phyloP scores from a whole-genome alignment of 2,113 vertebrate species.

The Gracilinanus agilis region DNA sequence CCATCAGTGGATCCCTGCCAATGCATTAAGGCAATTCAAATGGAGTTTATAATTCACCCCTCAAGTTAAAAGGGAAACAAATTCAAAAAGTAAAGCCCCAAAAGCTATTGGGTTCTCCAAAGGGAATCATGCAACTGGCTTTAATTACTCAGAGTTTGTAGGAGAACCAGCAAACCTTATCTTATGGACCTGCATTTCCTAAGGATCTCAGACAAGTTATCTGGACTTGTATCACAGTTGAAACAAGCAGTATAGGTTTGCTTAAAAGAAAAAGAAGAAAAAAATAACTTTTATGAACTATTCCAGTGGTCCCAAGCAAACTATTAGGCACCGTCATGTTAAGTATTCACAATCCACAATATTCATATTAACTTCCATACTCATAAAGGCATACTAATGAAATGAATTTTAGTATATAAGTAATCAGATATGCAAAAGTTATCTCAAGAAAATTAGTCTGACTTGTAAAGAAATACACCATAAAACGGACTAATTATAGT shows the following conservation, averaged over 20 bases:
- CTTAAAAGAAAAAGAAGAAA: neutral
- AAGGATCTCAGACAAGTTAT: neutral
- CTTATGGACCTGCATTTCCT: neutral
- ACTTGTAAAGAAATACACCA: neutral
- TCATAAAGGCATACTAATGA: neutral
- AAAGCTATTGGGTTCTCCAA: neutral
- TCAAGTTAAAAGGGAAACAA: neutral
- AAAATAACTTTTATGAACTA: neutral
- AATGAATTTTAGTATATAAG: neutral
- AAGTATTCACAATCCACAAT: neutral
- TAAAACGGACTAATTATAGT: neutral
- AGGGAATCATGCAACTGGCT: neutral
- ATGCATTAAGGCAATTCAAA: neutral
- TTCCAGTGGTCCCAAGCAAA: neutral
- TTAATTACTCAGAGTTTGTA: neutral
- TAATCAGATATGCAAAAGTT: neutral
- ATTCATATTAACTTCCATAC: neutral
- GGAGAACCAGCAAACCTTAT: neutral
- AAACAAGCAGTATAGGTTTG: neutral
- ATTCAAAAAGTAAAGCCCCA: neutral
- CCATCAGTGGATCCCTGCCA: neutral
- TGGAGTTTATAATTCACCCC: neutral
- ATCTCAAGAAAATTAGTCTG: neutral
- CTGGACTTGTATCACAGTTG: neutral
- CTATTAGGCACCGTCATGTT: neutral